phyloP scores from a whole-genome alignment of 1,140 invertebrate species.

The Rhagoletis zephyria region DNA sequence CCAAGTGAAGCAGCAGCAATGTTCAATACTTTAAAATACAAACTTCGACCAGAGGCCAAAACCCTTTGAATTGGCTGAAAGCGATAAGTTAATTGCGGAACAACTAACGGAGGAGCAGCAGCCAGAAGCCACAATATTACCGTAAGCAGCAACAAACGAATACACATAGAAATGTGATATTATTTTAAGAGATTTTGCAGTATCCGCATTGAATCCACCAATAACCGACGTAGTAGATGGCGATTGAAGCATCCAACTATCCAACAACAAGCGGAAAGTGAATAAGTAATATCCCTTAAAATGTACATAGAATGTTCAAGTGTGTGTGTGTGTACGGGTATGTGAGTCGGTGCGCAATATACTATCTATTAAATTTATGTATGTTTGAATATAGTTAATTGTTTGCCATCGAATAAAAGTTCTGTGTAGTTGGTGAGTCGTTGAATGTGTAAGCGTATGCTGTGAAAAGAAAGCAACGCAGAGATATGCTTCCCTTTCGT shows the following conservation, averaged over 20 bases:
- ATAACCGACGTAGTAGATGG: not conserved
- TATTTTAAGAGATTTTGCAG: not conserved
- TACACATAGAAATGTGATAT: not conserved
- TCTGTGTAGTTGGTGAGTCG: not conserved
- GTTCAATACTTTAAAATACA: constrained; percentile 29
- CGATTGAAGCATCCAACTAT: not conserved
- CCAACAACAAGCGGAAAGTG: too few species aligned
- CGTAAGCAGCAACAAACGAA: not conserved
- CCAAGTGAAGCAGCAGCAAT: not conserved
- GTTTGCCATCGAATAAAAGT: constrained; percentile 1
- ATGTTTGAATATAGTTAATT: not conserved
- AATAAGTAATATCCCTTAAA: not conserved
- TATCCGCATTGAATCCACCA: not conserved
- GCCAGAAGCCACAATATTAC: constrained; percentile 6
- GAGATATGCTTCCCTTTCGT: not conserved
- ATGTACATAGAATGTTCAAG: not conserved
- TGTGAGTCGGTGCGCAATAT: not conserved
- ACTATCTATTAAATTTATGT: constrained; percentile 14
- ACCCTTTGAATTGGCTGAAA: constrained; percentile 15
- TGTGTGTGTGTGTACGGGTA: not conserved
- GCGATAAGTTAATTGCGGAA: constrained; percentile 38
- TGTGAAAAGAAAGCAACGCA: not conserved
- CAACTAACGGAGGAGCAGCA: not conserved
- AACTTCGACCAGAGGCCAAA: not conserved
- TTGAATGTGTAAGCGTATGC: too few species aligned